Conservation (phyloP, 2,113 vertebrate genomes). For the Cyprinodon tularosa region DNA sequence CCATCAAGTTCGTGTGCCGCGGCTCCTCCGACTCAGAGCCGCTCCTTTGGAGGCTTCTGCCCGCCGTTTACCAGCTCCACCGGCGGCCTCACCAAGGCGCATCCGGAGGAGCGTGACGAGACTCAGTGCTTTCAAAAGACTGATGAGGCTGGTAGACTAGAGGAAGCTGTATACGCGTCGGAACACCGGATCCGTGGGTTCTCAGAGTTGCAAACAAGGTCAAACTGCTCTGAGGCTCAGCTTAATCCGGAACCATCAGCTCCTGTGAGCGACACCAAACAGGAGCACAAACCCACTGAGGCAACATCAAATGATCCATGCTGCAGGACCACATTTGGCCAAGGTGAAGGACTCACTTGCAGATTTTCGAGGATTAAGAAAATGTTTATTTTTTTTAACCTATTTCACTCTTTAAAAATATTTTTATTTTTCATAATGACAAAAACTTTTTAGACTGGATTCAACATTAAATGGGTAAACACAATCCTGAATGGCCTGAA, state of each 20-base stretch:
- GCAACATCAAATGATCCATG: conserved; percentile 82
- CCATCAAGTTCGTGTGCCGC: conserved; percentile 85
- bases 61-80: conserved; percentile 82
- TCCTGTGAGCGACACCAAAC: conserved; percentile 82
- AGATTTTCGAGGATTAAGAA: not conserved
- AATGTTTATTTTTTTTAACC: not conserved
- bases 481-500: not conserved
- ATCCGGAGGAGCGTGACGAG: conserved; percentile 79
- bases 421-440: not conserved
- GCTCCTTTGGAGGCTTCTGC: conserved; percentile 84
- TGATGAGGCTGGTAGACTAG: conserved; percentile 79
- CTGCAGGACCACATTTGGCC: conserved; percentile 85
- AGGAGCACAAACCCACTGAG: conserved; percentile 84
- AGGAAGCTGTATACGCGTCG: conserved; percentile 75
- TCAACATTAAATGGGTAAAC: not conserved
- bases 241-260: conserved; percentile 79
- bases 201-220: conserved; percentile 79
- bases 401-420: not conserved
- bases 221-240: conserved; percentile 77
- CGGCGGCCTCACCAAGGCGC: conserved; percentile 77
- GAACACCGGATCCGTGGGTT: conserved; percentile 80
- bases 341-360: conserved; percentile 80
- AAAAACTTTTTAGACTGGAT: not conserved
- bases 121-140: conserved; percentile 83
- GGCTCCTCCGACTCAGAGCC: conserved; percentile 78